Percentiles rank a stretch among this genome's conserved stretches.
These are phyloP conservation scores for Sitophilus oryzae DNA, from an alignment of 1,140 invertebrate genomes.

Conservation along the genomic window DNA sequence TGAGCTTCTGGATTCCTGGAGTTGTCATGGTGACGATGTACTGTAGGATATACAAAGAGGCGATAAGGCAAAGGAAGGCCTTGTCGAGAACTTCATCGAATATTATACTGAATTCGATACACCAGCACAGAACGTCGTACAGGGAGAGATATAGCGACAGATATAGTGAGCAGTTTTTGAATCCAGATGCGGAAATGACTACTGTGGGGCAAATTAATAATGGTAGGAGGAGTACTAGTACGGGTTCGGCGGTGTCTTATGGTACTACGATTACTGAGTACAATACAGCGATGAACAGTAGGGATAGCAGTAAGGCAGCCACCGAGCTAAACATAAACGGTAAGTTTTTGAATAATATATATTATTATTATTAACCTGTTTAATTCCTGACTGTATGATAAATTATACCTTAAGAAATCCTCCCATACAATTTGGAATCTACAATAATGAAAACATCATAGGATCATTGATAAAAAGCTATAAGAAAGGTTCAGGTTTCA, in stretches of 20 bases:
- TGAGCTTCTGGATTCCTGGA: constrained; percentile 95
- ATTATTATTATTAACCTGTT: no score
- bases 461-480: no score
- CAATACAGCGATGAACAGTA: constrained; percentile 37
- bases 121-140: constrained; percentile 66
- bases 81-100: constrained; percentile 74
- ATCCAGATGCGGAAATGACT: constrained; percentile 55
- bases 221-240: constrained; percentile 44
- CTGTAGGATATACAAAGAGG: constrained; percentile 82
- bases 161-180: constrained; percentile 60
- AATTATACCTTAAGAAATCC: no score
- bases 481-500: no score
- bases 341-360: no score
- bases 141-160: constrained; percentile 56
- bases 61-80: constrained; percentile 80
- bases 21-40: constrained; percentile 92
- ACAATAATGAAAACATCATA: no score
- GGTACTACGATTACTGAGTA: constrained; percentile 40
- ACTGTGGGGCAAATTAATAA: constrained; percentile 41
- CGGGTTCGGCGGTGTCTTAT: constrained; percentile 39
- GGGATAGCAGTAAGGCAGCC: constrained; percentile 42
- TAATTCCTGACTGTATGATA: no score
- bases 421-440: no score
- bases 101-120: constrained; percentile 74
- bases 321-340: constrained; percentile 44